Evolutionary conservation across 2,797 vertebrate genomes (phyloP).

Genomic region (Enteromius trimaculatus): DNA sequence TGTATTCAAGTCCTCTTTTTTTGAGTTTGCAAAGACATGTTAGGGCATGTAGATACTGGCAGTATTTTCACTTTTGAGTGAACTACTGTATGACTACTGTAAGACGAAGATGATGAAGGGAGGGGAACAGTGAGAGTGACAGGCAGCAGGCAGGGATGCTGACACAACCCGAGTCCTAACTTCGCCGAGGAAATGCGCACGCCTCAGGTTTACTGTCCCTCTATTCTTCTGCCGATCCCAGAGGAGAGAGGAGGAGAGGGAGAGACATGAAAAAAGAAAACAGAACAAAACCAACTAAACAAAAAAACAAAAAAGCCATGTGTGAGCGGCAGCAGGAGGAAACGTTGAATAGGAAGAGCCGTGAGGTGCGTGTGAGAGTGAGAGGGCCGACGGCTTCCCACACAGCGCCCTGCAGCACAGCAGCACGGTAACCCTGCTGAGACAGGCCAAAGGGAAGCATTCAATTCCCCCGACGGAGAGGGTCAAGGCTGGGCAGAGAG

Average conservation of each 20-base stretch:
- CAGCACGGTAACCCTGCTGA: slow-evolving; percentile 70
- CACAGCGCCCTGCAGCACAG: slow-evolving; percentile 67
- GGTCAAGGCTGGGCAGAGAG: slow-evolving; percentile 76
- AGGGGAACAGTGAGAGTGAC: slow-evolving; percentile 16
- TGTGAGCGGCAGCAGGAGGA: slow-evolving; percentile 67
- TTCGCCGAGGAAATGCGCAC: slow-evolving; percentile 57
- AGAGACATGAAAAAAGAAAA: slow-evolving; percentile 36
- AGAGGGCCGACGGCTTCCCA: slow-evolving; percentile 77
- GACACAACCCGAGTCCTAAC: slow-evolving; percentile 37
- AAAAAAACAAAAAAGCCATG: slow-evolving; percentile 60
- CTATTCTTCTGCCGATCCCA: slow-evolving; percentile 63
- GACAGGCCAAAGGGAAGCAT: slow-evolving; percentile 77
- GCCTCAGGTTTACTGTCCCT: slow-evolving; percentile 49
- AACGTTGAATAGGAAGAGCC: slow-evolving; percentile 70
- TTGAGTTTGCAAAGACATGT: not conserved
- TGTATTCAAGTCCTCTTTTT: not conserved
- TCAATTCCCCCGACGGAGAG: slow-evolving; percentile 69
- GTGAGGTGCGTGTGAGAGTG: slow-evolving; percentile 76
- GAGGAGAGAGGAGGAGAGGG: slow-evolving; percentile 39
- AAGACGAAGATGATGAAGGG: slow-evolving; percentile 30
- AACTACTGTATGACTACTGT: not conserved
- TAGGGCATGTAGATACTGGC: not conserved
- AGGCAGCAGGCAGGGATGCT: slow-evolving; percentile 14
- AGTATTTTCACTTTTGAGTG: not conserved
- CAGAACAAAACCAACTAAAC: slow-evolving; percentile 16